Evolutionary conservation across 2,113 vertebrate species (phyloP).

Genomic region (Thunnus maccoyii): DNA sequence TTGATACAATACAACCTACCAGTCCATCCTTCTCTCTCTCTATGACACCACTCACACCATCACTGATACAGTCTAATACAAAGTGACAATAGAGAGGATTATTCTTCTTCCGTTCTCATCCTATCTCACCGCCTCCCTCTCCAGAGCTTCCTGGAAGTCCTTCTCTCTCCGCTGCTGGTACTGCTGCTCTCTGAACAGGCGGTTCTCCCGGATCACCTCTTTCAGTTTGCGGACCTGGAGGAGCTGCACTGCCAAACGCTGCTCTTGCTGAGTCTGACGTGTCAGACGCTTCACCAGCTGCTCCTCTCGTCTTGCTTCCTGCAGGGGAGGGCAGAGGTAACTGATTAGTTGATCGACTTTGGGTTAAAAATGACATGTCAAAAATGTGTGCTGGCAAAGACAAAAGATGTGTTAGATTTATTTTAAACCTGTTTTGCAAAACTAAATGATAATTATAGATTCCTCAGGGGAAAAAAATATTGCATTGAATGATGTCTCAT

Average conservation of each 20-base stretch:
- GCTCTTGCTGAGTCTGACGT: conserved; percentile 92
- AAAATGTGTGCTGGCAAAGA: neutral
- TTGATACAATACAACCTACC: conserved; percentile 20
- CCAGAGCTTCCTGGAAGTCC: conserved; percentile 91
- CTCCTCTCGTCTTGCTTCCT: conserved; percentile 89
- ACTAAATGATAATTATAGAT: too few relatives aligned
- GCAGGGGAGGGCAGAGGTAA: conserved; percentile 16
- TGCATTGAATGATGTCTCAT: neutral
- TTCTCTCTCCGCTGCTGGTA: conserved; percentile 88
- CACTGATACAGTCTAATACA: conserved; percentile 34
- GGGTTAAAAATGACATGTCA: neutral
- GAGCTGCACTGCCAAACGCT: conserved; percentile 90
- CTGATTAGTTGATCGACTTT: conserved; percentile 4
- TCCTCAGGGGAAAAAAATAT: neutral
- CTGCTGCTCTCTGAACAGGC: conserved; percentile 92
- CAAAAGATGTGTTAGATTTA: neutral
- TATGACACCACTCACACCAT: conserved; percentile 7
- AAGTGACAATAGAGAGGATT: conserved; percentile 7
- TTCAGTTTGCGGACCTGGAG: conserved; percentile 92
- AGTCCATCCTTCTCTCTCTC: neutral
- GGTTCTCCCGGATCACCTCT: conserved; percentile 91
- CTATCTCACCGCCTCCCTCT: conserved; percentile 90
- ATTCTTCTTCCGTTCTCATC: conserved; percentile 45
- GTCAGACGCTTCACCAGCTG: conserved; percentile 91
- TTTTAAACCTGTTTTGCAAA: neutral